A percentile compares a stretch with the other conserved stretches of the same genome.
Conservation (phyloP, 2,888 invertebrate species). For the Eretmocerus hayati region DNA sequence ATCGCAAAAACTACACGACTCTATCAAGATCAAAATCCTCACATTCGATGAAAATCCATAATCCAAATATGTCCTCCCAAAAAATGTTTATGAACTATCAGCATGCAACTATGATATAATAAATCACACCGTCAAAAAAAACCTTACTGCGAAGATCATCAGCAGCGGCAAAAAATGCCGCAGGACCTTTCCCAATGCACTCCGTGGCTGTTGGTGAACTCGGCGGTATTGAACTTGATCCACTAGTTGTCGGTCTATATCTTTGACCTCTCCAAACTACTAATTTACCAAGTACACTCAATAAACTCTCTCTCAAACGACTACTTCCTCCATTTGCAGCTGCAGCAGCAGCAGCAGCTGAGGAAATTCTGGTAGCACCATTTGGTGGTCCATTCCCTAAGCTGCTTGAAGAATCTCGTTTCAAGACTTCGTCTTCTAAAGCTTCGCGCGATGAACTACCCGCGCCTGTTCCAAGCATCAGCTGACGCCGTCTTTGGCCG, state of each 20-base stretch:
- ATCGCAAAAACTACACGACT: too few relatives aligned
- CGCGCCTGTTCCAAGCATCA: slow-evolving; percentile 7
- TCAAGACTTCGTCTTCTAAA: slow-evolving; percentile 24
- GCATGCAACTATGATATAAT: too few relatives aligned
- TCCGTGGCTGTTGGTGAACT: slow-evolving; percentile 46
- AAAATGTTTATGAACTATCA: too few relatives aligned
- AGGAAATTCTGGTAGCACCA: background rate
- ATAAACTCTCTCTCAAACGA: slow-evolving; percentile 58
- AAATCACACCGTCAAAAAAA: too few relatives aligned
- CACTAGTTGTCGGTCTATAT: slow-evolving; percentile 44
- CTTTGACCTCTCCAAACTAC: slow-evolving; percentile 52
- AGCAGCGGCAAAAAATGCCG: slow-evolving; percentile 14
- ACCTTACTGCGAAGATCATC: slow-evolving; percentile 20
- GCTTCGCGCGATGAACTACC: slow-evolving; percentile 22
- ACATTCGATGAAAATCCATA: too few relatives aligned
- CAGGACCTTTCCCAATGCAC: slow-evolving; percentile 51
- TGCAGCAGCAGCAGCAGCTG: too few relatives aligned
- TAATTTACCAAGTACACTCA: slow-evolving; percentile 59
- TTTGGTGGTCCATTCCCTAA: slow-evolving; percentile 35
- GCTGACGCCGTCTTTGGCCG: too few relatives aligned
- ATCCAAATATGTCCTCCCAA: too few relatives aligned
- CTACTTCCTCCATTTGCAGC: slow-evolving; percentile 46
- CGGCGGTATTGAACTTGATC: slow-evolving; percentile 40
- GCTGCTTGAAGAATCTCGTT: slow-evolving; percentile 41
- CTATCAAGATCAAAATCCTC: too few relatives aligned